These are phyloP conservation scores for Eulacestoma nigropectus DNA, from an alignment of 2,113 vertebrate genomes.

Conservation along the genomic window DNA sequence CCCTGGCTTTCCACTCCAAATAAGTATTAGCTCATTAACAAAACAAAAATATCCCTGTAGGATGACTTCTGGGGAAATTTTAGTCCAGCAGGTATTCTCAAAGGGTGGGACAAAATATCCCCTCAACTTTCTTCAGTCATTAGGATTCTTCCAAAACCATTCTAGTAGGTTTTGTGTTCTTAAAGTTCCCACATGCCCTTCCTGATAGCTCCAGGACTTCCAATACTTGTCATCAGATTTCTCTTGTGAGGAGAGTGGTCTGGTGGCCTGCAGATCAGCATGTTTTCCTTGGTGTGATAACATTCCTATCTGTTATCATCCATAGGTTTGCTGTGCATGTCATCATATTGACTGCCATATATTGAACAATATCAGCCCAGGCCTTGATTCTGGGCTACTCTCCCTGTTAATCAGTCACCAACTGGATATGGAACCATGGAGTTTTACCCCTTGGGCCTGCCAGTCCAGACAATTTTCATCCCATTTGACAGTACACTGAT, in stretches of 20 bases:
- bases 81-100: not conserved
- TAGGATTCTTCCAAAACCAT: not conserved
- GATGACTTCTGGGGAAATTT: not conserved
- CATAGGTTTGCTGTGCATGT: not conserved
- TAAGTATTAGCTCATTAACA: not conserved
- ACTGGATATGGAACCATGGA: not conserved
- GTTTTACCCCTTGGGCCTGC: not conserved
- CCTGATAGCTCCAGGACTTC: not conserved
- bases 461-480: not conserved
- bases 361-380: not conserved
- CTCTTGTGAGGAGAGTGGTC: not conserved
- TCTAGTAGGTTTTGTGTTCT: not conserved
- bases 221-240: not conserved
- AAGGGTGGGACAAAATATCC: not conserved
- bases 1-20: not conserved
- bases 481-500: not conserved
- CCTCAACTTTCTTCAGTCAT: not conserved
- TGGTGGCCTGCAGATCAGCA: not conserved
- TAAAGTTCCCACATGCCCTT: not conserved
- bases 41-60: not conserved
- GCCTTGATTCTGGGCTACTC: not conserved
- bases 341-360: accelerated
- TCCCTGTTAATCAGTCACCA: not conserved
- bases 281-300: accelerated
- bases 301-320: not conserved